Evolutionary conservation across 2,113 vertebrate genomes (phyloP).

Genomic region (Gobio gobio): DNA sequence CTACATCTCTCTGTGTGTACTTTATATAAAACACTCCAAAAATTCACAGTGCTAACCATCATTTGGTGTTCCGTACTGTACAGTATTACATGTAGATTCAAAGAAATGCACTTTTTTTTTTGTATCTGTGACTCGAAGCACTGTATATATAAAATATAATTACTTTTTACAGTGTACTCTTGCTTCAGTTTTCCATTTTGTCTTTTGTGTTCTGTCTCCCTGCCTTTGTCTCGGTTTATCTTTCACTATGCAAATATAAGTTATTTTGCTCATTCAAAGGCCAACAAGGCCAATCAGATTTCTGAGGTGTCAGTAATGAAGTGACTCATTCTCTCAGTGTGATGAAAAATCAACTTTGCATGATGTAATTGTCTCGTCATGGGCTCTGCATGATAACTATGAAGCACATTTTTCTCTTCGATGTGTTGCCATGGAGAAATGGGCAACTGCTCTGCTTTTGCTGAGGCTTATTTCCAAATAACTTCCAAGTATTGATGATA

Average conservation of each 20-base stretch:
- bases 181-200: background rate
- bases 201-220: background rate
- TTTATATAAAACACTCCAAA: background rate
- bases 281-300: constrained; percentile 16
- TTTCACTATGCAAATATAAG: constrained; percentile 17
- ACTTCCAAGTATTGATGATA: constrained; percentile 35
- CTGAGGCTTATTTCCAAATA: constrained; percentile 32
- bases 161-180: background rate
- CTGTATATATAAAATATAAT: background rate
- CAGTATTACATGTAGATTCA: background rate
- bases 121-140: background rate
- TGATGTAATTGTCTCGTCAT: constrained; percentile 49
- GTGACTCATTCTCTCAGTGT: constrained; percentile 35
- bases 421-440: constrained; percentile 51
- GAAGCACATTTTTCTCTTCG: constrained; percentile 32
- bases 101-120: background rate
- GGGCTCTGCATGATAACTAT: constrained; percentile 42
- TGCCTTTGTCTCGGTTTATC: constrained; percentile 50
- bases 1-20: background rate
- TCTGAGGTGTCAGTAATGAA: constrained; percentile 46
- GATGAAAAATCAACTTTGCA: constrained; percentile 49
- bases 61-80: background rate
- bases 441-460: constrained; percentile 9
- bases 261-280: constrained; percentile 14
- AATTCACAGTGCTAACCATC: background rate